A percentile compares a stretch with the other conserved stretches of the same genome.
Conservation (phyloP, 2,888 invertebrate genomes). For the Spisula solida region DNA sequence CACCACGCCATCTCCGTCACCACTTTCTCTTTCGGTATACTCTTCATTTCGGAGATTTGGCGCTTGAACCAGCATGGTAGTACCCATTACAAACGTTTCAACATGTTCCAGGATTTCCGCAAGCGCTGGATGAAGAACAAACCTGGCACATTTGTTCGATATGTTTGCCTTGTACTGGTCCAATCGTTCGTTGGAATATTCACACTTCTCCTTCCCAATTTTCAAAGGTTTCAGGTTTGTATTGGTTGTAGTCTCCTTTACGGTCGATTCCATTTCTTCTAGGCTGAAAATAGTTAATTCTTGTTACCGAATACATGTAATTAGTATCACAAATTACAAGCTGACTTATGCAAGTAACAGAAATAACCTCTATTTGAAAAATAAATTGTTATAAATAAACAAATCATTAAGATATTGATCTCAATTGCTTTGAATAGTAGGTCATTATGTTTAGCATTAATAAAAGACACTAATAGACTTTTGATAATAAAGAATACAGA, state of each 20-base stretch:
- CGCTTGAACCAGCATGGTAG: conserved; percentile 38
- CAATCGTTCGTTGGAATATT: conserved; percentile 34
- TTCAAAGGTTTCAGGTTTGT: conserved; percentile 58
- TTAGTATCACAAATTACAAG: no score
- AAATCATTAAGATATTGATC: no score
- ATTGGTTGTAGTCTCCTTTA: conserved; percentile 58
- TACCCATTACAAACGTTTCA: conserved; percentile 60
- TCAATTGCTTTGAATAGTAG: no score
- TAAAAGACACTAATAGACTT: no score
- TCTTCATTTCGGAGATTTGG: conserved; percentile 5
- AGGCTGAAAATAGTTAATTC: conserved; percentile 49
- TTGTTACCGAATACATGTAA: no score
- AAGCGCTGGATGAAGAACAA: conserved; percentile 58
- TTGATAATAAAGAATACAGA: no score
- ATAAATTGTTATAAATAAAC: no score
- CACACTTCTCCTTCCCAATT: conserved; percentile 62
- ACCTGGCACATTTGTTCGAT: conserved; percentile 34
- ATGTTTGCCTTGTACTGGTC: conserved; percentile 22
- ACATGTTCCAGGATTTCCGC: conserved; percentile 56
- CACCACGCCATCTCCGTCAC: neutral
- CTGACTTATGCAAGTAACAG: no score
- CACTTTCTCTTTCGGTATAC: conserved; percentile 18
- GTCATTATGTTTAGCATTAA: no score
- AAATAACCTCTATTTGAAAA: no score
- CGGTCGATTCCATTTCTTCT: conserved; percentile 56